phyloP scores from a whole-genome alignment of 1,140 invertebrate genomes.

The Apis laboriosa region DNA sequence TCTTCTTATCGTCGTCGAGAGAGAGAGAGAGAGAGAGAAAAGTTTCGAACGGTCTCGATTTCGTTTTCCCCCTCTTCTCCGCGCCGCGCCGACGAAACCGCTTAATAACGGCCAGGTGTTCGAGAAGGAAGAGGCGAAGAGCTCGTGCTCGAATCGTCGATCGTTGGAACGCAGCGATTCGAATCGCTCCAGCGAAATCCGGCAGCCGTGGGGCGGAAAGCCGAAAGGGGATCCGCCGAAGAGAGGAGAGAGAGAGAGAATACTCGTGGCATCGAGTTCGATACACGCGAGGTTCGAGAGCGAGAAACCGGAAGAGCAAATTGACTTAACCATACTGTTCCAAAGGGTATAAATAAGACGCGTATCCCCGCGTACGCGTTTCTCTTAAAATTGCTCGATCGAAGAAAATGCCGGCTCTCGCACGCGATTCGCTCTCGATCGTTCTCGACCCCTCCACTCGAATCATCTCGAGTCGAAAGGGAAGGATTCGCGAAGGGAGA shows the following conservation, averaged over 20 bases:
- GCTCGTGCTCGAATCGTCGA: too few relatives aligned
- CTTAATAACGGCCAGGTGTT: too few relatives aligned
- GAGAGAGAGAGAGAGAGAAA: too few relatives aligned
- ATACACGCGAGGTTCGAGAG: slow-evolving; percentile 18
- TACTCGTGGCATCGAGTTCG: slow-evolving; percentile 3
- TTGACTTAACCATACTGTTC: slow-evolving; percentile 40
- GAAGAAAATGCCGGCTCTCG: neutral
- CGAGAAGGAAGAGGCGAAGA: too few relatives aligned
- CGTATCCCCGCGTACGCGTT: neutral
- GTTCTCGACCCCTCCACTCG: too few relatives aligned
- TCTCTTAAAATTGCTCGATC: slow-evolving; percentile 37
- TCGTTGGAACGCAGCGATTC: neutral
- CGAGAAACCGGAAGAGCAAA: slow-evolving; percentile 33
- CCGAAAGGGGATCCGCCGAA: too few relatives aligned
- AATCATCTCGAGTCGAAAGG: neutral
- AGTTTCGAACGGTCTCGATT: neutral
- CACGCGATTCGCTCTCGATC: too few relatives aligned
- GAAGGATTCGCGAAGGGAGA: neutral
- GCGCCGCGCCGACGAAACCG: too few relatives aligned
- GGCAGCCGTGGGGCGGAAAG: neutral
- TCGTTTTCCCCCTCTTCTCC: slow-evolving; percentile 12
- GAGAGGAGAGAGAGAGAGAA: neutral
- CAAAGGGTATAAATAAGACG: slow-evolving; percentile 27
- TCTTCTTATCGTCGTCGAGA: too few relatives aligned
- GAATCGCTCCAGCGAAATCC: slow-evolving; percentile 6